Conservation (phyloP, 2,113 vertebrate genomes). For the Gadus chalcogrammus region DNA sequence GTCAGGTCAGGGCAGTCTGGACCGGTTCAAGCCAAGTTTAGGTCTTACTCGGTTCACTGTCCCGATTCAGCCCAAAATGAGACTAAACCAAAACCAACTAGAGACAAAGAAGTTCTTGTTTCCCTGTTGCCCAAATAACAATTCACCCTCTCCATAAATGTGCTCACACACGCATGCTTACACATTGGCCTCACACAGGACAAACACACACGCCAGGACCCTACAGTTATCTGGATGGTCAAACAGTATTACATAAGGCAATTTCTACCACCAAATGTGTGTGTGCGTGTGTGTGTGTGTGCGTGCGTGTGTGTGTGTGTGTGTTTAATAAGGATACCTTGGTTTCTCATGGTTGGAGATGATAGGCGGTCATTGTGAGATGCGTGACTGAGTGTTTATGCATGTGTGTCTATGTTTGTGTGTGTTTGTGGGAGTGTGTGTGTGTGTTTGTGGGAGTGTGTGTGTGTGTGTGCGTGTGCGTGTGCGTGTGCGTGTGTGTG, state of each 20-base stretch:
- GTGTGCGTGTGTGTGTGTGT: conserved; percentile 11
- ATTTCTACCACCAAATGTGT: conserved; percentile 15
- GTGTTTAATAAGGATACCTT: conserved; percentile 41
- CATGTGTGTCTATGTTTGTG: neutral
- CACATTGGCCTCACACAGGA: neutral
- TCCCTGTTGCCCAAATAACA: neutral
- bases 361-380: too few species aligned
- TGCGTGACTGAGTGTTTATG: neutral
- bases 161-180: neutral
- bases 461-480: conserved; percentile 4
- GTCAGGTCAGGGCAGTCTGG: neutral
- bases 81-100: conserved; percentile 8
- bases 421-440: neutral
- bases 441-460: conserved; percentile 19
- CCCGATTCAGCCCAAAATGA: conserved; percentile 14
- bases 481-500: conserved; percentile 3
- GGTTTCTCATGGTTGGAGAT: too few species aligned
- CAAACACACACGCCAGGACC: neutral
- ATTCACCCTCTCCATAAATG: neutral
- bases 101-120: conserved; percentile 51
- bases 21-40: neutral
- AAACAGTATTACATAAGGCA: conserved; percentile 42
- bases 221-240: conserved; percentile 30
- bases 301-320: conserved; percentile 2
- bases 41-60: conserved; percentile 5